Percentiles rank a stretch among this genome's conserved stretches.
Evolutionary conservation across 2,888 invertebrate genomes (phyloP).

Genomic region (Autographa gamma): DNA sequence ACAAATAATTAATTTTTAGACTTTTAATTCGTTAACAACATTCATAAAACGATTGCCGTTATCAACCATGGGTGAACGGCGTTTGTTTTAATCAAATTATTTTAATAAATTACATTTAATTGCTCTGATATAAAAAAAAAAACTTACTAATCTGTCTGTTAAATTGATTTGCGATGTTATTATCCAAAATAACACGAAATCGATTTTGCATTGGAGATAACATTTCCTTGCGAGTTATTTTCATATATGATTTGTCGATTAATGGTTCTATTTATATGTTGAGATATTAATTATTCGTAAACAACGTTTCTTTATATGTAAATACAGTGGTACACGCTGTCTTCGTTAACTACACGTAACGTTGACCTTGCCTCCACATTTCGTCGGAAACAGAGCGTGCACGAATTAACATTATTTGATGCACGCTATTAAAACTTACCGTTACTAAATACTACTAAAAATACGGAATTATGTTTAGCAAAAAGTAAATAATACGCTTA

Average conservation of each 20-base stretch:
- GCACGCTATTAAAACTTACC: slow-evolving; percentile 53
- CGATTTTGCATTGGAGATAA: background rate
- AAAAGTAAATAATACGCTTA: slow-evolving; percentile 16
- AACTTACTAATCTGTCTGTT: slow-evolving; percentile 15
- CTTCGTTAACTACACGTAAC: slow-evolving; percentile 36
- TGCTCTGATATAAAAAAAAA: slow-evolving; percentile 19
- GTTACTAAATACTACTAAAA: slow-evolving; percentile 46
- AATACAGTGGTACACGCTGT: slow-evolving; percentile 24
- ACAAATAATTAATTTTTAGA: slow-evolving; percentile 31
- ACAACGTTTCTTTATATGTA: slow-evolving; percentile 9
- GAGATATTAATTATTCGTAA: background rate
- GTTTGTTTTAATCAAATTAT: slow-evolving; percentile 40
- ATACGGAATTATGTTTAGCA: slow-evolving; percentile 37
- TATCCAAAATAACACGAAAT: background rate
- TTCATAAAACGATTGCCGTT: slow-evolving; percentile 23
- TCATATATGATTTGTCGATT: background rate
- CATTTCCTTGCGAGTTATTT: background rate
- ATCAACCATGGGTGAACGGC: slow-evolving; percentile 26
- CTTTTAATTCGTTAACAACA: slow-evolving; percentile 23
- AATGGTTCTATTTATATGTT: too few relatives aligned
- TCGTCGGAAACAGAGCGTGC: slow-evolving; percentile 67
- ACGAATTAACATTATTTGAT: slow-evolving; percentile 63
- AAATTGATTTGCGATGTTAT: slow-evolving; percentile 31
- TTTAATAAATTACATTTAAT: slow-evolving; percentile 32
- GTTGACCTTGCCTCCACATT: slow-evolving; percentile 72